These are phyloP conservation scores for Diabrotica undecimpunctata DNA, from an alignment of 1,140 invertebrate genomes.

Conservation along the genomic window DNA sequence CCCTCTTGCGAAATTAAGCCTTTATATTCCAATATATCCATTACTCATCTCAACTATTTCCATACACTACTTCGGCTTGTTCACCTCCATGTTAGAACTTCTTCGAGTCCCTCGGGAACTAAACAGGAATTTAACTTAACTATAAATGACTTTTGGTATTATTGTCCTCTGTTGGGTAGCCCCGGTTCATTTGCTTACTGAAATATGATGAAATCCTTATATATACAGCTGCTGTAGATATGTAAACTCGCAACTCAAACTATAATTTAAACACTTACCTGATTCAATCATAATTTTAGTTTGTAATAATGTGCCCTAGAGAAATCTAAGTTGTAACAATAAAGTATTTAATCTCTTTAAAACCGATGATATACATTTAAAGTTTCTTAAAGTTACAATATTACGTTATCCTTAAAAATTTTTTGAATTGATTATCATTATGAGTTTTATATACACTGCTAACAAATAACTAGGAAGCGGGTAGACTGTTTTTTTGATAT, in stretches of 20 bases:
- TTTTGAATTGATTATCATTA: too few species aligned
- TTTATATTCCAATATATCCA: constrained; percentile 46
- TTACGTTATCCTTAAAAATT: too few species aligned
- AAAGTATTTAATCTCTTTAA: too few species aligned
- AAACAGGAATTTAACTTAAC: constrained; percentile 9
- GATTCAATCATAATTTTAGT: neutral
- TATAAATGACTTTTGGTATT: constrained; percentile 4
- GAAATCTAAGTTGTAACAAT: too few species aligned
- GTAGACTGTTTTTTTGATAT: too few species aligned
- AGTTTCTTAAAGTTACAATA: too few species aligned
- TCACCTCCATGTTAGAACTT: constrained; percentile 17
- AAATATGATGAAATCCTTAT: constrained; percentile 1
- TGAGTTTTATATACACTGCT: too few species aligned
- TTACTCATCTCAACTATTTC: constrained; percentile 41
- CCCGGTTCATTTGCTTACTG: neutral
- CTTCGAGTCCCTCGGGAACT: neutral
- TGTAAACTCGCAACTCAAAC: neutral
- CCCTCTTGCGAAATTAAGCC: constrained; percentile 46
- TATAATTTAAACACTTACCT: neutral
- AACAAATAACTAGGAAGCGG: too few species aligned
- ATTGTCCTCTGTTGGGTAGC: neutral
- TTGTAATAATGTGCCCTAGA: too few species aligned
- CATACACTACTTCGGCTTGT: constrained; percentile 26
- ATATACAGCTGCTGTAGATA: neutral
- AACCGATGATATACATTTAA: too few species aligned